Conservation (phyloP, 2,797 vertebrate species). For the Nyctibius grandis region DNA sequence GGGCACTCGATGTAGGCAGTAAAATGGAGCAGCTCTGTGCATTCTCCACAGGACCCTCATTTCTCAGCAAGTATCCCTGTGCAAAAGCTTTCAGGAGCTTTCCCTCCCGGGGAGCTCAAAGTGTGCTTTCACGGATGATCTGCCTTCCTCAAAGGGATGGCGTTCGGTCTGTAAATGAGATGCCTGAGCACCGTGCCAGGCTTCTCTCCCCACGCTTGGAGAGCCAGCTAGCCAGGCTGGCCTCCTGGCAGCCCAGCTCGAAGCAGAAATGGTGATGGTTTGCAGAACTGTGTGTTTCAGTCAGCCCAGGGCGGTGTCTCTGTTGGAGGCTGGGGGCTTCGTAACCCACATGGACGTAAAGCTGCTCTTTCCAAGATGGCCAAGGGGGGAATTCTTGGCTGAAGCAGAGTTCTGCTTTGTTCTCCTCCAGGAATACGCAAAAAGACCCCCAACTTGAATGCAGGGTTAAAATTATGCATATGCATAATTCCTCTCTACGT, state of each 20-base stretch:
- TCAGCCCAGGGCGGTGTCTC: not conserved
- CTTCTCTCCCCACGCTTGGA: not conserved
- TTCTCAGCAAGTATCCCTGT: not conserved
- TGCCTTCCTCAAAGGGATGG: not conserved
- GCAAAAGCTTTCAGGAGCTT: not conserved
- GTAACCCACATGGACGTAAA: not conserved
- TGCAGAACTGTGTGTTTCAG: not conserved
- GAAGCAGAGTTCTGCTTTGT: not conserved
- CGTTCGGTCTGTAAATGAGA: not conserved
- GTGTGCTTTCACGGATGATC: not conserved
- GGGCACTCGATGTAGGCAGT: not conserved
- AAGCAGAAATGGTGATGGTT: not conserved
- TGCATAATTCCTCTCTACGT: not conserved
- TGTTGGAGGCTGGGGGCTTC: not conserved
- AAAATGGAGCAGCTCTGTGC: not conserved
- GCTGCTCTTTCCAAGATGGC: not conserved
- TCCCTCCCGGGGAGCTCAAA: not conserved
- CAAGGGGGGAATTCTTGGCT: not conserved
- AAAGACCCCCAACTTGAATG: accelerated
- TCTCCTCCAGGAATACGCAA: not conserved
- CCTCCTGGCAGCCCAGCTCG: not conserved
- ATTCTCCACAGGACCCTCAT: not conserved
- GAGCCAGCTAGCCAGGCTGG: not conserved
- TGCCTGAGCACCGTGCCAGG: not conserved
- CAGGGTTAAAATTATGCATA: not conserved